A percentile compares a stretch with the other conserved stretches of the same genome.
These are phyloP conservation scores for Tryphoninae sp. DNA, from an alignment of 2,888 invertebrate species.

Conservation along the genomic window DNA sequence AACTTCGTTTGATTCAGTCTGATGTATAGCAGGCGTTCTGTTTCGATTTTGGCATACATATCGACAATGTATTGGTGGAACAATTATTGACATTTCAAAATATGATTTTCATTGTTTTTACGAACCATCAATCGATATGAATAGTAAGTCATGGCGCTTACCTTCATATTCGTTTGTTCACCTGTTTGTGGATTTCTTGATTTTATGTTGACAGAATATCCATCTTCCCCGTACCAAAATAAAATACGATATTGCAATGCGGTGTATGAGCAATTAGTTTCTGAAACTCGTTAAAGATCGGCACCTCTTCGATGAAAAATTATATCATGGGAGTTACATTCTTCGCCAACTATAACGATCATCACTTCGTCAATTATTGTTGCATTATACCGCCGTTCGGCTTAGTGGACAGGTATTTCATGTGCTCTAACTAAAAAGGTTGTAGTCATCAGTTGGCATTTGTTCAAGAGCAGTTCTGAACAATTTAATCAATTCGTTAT, in stretches of 20 bases:
- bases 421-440: slow-evolving; percentile 69
- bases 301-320: slow-evolving; percentile 57
- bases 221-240: slow-evolving; percentile 72
- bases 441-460: too few relatives aligned
- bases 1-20: too few relatives aligned
- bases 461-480: too few relatives aligned
- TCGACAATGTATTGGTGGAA: too few relatives aligned
- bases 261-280: slow-evolving; percentile 74
- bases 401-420: slow-evolving; percentile 69
- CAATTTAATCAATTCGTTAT: too few relatives aligned
- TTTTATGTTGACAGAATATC: slow-evolving; percentile 68
- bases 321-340: slow-evolving; percentile 66
- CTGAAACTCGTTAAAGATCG: slow-evolving; percentile 15
- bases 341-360: slow-evolving; percentile 69
- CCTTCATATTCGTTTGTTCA: slow-evolving; percentile 70
- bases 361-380: slow-evolving; percentile 70
- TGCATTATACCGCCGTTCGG: slow-evolving; percentile 71
- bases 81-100: too few relatives aligned
- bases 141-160: slow-evolving; percentile 68
- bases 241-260: slow-evolving; percentile 78
- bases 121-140: slow-evolving; percentile 71
- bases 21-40: too few relatives aligned
- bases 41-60: too few relatives aligned
- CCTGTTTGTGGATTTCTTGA: slow-evolving; percentile 58
- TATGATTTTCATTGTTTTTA: slow-evolving; percentile 12